Evolutionary conservation across 2,113 vertebrate genomes (phyloP).

Genomic region (Ptychochromis oligacanthus): DNA sequence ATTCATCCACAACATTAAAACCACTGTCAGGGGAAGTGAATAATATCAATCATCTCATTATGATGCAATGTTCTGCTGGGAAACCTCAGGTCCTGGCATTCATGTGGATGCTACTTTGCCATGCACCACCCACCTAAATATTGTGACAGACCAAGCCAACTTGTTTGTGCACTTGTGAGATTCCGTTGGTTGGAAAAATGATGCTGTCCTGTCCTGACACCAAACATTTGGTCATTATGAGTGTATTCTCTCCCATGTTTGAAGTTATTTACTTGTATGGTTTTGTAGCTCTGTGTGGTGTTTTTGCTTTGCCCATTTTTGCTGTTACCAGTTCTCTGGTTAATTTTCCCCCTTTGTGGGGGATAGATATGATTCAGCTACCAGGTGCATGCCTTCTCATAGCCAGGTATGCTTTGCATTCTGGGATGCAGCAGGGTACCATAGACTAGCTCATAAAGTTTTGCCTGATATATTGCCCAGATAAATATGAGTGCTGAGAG

Average conservation of each 20-base stretch:
- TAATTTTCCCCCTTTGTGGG: no score
- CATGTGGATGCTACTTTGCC: not conserved
- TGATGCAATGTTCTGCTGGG: not conserved
- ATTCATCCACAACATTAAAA: not conserved
- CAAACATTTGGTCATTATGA: slow-evolving; percentile 20
- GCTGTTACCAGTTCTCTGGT: no score
- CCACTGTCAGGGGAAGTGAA: slow-evolving; percentile 1
- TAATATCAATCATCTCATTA: not conserved
- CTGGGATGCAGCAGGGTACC: not conserved
- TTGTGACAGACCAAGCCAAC: not conserved
- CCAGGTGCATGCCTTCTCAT: no score
- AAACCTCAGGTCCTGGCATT: not conserved
- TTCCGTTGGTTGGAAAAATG: slow-evolving; percentile 1
- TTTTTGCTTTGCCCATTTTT: not conserved
- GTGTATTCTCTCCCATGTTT: not conserved
- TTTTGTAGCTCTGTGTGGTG: not conserved
- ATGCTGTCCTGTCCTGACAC: slow-evolving; percentile 14
- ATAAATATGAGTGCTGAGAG: not conserved
- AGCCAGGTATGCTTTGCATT: no score
- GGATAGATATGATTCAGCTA: no score
- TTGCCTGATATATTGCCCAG: not conserved
- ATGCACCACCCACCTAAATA: slow-evolving; percentile 1
- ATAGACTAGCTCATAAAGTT: not conserved
- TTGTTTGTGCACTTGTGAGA: not conserved
- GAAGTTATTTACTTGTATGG: not conserved